phyloP scores from a whole-genome alignment of 2,888 invertebrate genomes.

The Conomelus anceps region DNA sequence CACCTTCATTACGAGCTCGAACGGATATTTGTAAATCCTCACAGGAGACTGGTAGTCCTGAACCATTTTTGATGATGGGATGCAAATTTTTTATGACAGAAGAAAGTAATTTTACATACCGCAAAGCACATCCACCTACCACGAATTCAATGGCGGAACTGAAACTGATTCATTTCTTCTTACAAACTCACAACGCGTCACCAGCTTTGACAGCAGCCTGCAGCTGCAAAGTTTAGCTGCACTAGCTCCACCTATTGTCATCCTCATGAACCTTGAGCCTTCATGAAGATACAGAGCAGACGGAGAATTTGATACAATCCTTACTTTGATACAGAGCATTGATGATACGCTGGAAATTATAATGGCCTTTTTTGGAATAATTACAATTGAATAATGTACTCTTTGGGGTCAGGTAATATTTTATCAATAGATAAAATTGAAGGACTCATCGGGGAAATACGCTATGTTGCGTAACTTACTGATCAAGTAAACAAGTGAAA shows the following conservation, averaged over 20 bases:
- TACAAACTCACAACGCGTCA: not conserved
- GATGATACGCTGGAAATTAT: too few species aligned
- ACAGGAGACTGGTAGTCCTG: slow-evolving; percentile 93
- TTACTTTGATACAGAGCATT: not conserved
- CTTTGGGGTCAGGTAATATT: too few species aligned
- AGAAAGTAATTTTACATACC: not conserved
- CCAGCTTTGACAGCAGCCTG: not conserved
- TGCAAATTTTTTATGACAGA: not conserved
- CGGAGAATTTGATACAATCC: not conserved
- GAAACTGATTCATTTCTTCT: not conserved
- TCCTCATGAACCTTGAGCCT: not conserved
- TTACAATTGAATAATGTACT: too few species aligned
- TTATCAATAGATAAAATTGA: too few species aligned
- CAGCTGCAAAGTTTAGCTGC: not conserved
- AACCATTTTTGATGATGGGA: slow-evolving; percentile 59
- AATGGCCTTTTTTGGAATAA: not conserved
- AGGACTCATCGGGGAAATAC: too few species aligned
- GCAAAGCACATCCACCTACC: not conserved
- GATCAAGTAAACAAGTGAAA: too few species aligned
- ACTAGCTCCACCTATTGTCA: not conserved
- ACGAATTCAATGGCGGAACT: slow-evolving; percentile 8
- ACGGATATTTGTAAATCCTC: slow-evolving; percentile 89
- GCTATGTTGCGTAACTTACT: too few species aligned
- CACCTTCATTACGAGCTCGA: slow-evolving; percentile 94
- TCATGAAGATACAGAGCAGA: not conserved